A percentile compares a stretch with the other conserved stretches of the same genome.
Evolutionary conservation across 1,140 invertebrate genomes (phyloP).

Genomic region (Euura lappo): DNA sequence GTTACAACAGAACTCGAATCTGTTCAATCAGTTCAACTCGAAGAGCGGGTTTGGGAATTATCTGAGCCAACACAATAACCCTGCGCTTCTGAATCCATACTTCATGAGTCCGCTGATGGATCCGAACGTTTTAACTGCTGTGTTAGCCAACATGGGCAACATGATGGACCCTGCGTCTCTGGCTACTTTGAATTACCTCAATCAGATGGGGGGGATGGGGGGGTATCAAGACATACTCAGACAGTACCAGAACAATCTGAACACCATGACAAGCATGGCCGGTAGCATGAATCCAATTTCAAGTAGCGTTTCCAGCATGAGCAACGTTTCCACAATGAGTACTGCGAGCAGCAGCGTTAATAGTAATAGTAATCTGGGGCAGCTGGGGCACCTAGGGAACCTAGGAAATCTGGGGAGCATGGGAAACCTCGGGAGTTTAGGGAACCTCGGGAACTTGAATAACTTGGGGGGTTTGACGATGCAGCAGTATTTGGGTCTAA

Average conservation of each 20-base stretch:
- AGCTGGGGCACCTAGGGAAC: slow-evolving; percentile 27
- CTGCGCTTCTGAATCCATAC: slow-evolving; percentile 48
- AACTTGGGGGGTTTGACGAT: neutral
- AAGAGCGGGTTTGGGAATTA: slow-evolving; percentile 45
- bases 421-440: slow-evolving; percentile 39
- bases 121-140: slow-evolving; percentile 47
- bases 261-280: slow-evolving; percentile 38
- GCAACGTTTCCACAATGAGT: slow-evolving; percentile 34
- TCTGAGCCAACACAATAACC: slow-evolving; percentile 40
- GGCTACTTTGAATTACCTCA: slow-evolving; percentile 48
- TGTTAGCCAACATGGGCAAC: slow-evolving; percentile 45
- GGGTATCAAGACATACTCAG: slow-evolving; percentile 51
- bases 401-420: slow-evolving; percentile 35
- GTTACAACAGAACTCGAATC: slow-evolving; percentile 34
- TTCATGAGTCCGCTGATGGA: slow-evolving; percentile 51
- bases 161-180: slow-evolving; percentile 43
- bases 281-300: slow-evolving; percentile 35
- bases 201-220: slow-evolving; percentile 48
- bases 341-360: slow-evolving; percentile 28
- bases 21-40: slow-evolving; percentile 46
- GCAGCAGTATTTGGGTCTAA: neutral
- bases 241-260: slow-evolving; percentile 49
- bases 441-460: slow-evolving; percentile 32
- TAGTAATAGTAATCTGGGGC: slow-evolving; percentile 25
- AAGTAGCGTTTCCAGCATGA: slow-evolving; percentile 26